Evolutionary conservation across 2,113 vertebrate genomes (phyloP).

Genomic region (Cyanoderma ruficeps): DNA sequence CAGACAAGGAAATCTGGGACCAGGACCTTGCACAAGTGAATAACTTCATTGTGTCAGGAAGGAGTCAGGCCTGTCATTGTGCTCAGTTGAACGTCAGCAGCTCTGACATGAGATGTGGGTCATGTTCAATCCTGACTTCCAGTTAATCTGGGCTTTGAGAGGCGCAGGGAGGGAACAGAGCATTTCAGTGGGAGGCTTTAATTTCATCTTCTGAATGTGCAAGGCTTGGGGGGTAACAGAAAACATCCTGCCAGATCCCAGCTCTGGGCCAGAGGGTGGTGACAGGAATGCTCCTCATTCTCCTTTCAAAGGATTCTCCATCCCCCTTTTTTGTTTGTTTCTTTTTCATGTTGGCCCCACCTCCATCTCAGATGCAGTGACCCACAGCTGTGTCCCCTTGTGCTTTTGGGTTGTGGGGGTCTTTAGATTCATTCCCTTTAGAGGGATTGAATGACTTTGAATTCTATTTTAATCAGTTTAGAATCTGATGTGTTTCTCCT

Average conservation of each 20-base stretch:
- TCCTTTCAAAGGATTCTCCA: background rate
- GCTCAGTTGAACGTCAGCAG: background rate
- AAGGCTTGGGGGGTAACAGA: background rate
- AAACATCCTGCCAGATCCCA: background rate
- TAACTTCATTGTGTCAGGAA: background rate
- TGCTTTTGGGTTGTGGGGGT: background rate
- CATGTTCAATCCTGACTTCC: background rate
- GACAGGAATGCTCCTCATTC: background rate
- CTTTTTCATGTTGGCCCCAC: background rate
- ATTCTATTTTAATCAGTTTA: background rate
- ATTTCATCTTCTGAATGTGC: background rate
- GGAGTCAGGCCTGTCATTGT: background rate
- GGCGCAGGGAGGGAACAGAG: background rate
- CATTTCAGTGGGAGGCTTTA: background rate
- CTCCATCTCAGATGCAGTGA: background rate
- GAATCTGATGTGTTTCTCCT: background rate
- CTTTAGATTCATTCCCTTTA: background rate
- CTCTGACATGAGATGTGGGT: background rate
- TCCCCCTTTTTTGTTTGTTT: background rate
- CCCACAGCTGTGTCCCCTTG: rapidly evolving
- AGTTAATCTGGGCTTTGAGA: background rate
- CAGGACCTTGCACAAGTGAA: background rate
- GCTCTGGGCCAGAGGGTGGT: background rate
- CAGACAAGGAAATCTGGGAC: background rate
- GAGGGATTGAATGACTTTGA: background rate